These are phyloP conservation scores for Lasioglossum villosulum DNA, from an alignment of 2,888 invertebrate species.

Conservation along the genomic window DNA sequence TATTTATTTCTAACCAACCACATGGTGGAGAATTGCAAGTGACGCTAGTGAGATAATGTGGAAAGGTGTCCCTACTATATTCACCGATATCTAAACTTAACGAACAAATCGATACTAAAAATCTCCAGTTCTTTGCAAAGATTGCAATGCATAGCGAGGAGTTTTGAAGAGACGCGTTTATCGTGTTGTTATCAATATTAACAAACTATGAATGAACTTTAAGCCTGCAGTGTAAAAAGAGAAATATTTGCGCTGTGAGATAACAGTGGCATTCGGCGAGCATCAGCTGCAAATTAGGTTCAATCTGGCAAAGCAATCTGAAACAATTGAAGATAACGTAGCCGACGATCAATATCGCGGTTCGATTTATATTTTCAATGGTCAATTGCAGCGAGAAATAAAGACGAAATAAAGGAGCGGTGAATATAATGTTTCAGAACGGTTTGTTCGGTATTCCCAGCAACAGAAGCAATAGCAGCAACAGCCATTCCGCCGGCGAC, in stretches of 20 bases:
- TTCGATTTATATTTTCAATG: background rate
- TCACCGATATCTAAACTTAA: background rate
- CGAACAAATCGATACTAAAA: background rate
- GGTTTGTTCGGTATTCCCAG: constrained; percentile 64
- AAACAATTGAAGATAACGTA: background rate
- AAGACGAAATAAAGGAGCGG: constrained; percentile 29
- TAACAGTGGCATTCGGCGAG: background rate
- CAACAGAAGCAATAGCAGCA: constrained; percentile 72
- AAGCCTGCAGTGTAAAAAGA: background rate
- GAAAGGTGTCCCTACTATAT: background rate
- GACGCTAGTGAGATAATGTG: background rate
- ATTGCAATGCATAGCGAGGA: background rate
- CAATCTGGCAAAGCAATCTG: background rate
- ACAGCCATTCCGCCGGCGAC: constrained; percentile 68
- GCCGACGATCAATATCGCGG: background rate
- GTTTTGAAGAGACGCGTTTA: background rate
- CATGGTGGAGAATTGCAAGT: background rate
- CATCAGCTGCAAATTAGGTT: background rate
- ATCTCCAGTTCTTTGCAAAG: background rate
- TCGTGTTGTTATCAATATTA: background rate
- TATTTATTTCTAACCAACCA: background rate
- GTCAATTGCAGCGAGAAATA: constrained; percentile 1
- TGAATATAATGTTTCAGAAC: constrained; percentile 5
- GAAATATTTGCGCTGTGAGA: background rate
- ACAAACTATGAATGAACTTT: background rate